phyloP scores from a whole-genome alignment of 2,113 vertebrate genomes.

The Cranoglanis bouderius region DNA sequence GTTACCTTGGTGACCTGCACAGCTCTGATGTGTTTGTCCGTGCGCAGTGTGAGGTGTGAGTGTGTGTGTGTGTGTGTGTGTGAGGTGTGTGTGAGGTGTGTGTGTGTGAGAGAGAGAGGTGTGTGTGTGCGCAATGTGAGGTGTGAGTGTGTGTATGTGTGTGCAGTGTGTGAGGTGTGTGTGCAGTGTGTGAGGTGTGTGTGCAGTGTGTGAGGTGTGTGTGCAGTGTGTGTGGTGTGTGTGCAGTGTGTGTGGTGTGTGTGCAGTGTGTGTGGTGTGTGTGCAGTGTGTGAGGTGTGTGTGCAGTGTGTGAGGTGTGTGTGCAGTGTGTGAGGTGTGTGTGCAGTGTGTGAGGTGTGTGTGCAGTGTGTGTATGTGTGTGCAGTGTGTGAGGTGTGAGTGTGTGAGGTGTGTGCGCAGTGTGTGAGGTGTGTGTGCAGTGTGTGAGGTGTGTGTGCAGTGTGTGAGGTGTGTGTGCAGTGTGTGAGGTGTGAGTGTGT shows the following conservation, averaged over 20 bases:
- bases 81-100: too few relatives aligned
- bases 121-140: not conserved
- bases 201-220: constrained; percentile 72
- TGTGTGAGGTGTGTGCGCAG: constrained; percentile 35
- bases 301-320: constrained; percentile 53
- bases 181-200: constrained; percentile 66
- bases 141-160: not conserved
- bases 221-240: constrained; percentile 42
- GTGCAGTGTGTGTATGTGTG: constrained; percentile 78
- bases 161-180: constrained; percentile 72
- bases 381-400: constrained; percentile 72
- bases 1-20: constrained; percentile 84
- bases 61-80: constrained; percentile 28
- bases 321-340: constrained; percentile 74
- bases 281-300: constrained; percentile 32
- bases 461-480: not conserved
- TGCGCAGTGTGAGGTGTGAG: constrained; percentile 72
- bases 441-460: constrained; percentile 67
- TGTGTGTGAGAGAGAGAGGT: too few relatives aligned
- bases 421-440: constrained; percentile 70
- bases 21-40: constrained; percentile 85
- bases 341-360: constrained; percentile 56
- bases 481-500: constrained; percentile 81
- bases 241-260: too few relatives aligned
- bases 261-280: constrained; percentile 69